Evolutionary conservation across 1,140 invertebrate species (phyloP), one percentile per base, ranked within the genome.

Genomic region (Drosophila athabasca): DNA sequence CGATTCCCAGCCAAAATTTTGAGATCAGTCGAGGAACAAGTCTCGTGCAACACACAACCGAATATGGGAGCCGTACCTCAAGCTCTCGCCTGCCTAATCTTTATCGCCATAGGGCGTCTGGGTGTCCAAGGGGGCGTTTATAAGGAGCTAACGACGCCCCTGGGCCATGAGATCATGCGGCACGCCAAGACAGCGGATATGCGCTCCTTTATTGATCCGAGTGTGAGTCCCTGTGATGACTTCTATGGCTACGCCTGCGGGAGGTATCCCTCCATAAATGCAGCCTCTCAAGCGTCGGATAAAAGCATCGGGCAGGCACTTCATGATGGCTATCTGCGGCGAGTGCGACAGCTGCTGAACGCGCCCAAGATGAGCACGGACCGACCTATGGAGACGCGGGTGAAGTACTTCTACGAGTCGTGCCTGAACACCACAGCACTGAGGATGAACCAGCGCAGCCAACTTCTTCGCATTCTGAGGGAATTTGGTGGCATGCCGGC

Each of bases 401-500:
- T 90, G 0, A 91, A 90, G 65, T 88, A 83, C 17, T 90, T 91
- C 43, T 87, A 90, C 24, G 84, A 91, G 9, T 90, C 90, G 2
- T 91, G 90, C 15, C 53, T 84, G 13, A 79, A 92, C 90, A 31
- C 75, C 93, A 93, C 82, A 57, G 71, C 84, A 6, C n/a, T 71
- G 3, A 93, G 94, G 46, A 93, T 94, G 70, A 81, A 92, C 1
- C 85, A 93, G 44, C 94, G 95, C 2, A 75, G 94, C 6, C 78
- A 92, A 1, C 93, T 95, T 1, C 70, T 96, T 1, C 62, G 92
- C 3, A 85, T 93, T 0, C 66, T 96, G 4, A 91, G 93, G 11
- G 91, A 93, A 54, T 91, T 97, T 3, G 96, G 96, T 2, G 96
- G 96, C 0, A 96, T 96, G 96, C 96, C 96, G 0, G 94, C 96